Conservation (phyloP, 2,797 vertebrate genomes). For the Dallia pectoralis region DNA sequence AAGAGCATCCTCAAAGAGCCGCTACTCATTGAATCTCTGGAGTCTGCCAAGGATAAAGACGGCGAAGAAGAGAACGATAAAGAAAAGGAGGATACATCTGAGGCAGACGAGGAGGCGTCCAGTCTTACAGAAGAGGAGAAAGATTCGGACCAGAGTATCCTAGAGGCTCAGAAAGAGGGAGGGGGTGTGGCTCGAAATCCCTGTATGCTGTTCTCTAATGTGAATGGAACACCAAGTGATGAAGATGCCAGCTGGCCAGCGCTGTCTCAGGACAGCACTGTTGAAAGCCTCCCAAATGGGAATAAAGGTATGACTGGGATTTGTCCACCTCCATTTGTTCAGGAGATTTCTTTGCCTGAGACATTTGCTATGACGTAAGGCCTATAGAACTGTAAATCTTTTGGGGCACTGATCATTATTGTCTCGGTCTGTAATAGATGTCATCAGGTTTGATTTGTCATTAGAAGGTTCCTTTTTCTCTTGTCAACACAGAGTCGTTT, state of each 20-base stretch:
- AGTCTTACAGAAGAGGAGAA: slow-evolving; percentile 64
- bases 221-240: slow-evolving; percentile 82
- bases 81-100: slow-evolving; percentile 62
- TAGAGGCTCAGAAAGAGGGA: slow-evolving; percentile 72
- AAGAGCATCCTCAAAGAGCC: slow-evolving; percentile 74
- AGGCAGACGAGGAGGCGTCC: slow-evolving; percentile 72
- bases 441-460: background rate
- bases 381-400: no score
- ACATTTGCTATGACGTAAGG: no score
- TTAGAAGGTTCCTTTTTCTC: background rate
- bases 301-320: slow-evolving; percentile 78
- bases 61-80: slow-evolving; percentile 66
- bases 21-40: slow-evolving; percentile 69
- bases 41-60: slow-evolving; percentile 62
- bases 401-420: background rate
- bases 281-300: slow-evolving; percentile 84
- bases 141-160: slow-evolving; percentile 52
- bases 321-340: background rate
- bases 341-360: no score
- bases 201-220: slow-evolving; percentile 86
- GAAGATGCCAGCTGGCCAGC: slow-evolving; percentile 91
- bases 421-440: background rate
- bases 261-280: slow-evolving; percentile 83
- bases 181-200: slow-evolving; percentile 75
- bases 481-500: slow-evolving; percentile 77